Evolutionary conservation across 2,888 invertebrate species (phyloP).

Genomic region (Caprella mutica): DNA sequence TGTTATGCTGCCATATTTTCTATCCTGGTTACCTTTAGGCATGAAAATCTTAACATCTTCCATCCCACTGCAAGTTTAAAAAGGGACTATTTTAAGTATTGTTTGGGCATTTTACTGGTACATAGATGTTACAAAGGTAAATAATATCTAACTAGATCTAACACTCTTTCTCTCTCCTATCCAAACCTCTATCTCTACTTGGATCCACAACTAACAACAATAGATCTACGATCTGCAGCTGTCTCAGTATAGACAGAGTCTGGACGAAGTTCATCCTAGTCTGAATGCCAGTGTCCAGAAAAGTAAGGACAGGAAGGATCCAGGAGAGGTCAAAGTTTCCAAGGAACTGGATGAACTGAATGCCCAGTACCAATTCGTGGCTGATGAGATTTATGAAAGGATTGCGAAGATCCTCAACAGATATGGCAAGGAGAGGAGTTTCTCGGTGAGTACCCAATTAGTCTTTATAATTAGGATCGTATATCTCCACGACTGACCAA

Average conservation of each 20-base stretch:
- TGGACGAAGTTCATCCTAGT: conserved; percentile 69
- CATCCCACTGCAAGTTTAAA: too few relatives aligned
- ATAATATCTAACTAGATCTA: too few relatives aligned
- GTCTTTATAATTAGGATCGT: not conserved
- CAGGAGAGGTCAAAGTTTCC: conserved; percentile 63
- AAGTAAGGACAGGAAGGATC: conserved; percentile 35
- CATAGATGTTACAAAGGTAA: too few relatives aligned
- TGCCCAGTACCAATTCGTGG: conserved; percentile 53
- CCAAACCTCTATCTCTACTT: too few relatives aligned
- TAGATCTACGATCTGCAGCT: conserved; percentile 79
- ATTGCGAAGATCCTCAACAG: conserved; percentile 37
- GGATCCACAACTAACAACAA: conserved; percentile 2
- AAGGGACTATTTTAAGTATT: too few relatives aligned
- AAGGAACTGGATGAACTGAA: conserved; percentile 70
- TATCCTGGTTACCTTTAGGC: too few relatives aligned
- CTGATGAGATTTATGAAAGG: conserved; percentile 39
- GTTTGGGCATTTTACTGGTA: too few relatives aligned
- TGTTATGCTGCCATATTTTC: too few relatives aligned
- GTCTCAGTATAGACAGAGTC: conserved; percentile 67
- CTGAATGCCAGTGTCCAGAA: conserved; percentile 50
- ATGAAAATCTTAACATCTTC: too few relatives aligned
- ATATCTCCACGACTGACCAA: too few relatives aligned
- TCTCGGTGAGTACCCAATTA: conserved; percentile 23
- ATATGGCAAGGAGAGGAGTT: conserved; percentile 36
- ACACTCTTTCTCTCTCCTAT: too few relatives aligned